Conservation (phyloP, 2,888 invertebrate species). For the Pollenia angustigena region DNA sequence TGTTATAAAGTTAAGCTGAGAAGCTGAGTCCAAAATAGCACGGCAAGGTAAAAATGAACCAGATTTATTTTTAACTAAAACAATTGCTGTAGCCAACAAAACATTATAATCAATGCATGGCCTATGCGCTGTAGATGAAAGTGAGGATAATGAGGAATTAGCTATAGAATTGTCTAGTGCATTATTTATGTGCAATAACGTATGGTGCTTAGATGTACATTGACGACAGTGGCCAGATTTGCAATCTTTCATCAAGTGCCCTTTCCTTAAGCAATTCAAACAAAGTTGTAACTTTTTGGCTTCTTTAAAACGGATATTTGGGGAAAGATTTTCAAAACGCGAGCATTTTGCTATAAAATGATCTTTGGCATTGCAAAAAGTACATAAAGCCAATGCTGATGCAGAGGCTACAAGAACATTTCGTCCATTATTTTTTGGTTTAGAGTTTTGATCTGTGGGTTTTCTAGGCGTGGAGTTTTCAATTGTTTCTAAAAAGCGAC, state of each 20-base stretch:
- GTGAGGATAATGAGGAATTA: background rate
- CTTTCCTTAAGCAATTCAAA: constrained; percentile 59
- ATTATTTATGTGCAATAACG: constrained; percentile 31
- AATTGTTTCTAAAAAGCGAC: constrained; percentile 34
- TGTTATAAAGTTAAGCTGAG: constrained; percentile 40
- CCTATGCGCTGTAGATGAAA: background rate
- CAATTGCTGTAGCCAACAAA: constrained; percentile 51
- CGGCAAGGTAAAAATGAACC: constrained; percentile 50
- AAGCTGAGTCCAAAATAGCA: constrained; percentile 40
- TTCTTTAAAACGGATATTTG: constrained; percentile 43
- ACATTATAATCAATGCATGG: background rate
- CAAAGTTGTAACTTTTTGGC: constrained; percentile 47
- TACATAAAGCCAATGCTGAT: background rate
- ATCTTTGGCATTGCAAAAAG: constrained; percentile 12
- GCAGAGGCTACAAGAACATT: constrained; percentile 35
- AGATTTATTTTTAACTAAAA: constrained; percentile 64
- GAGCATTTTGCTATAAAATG: constrained; percentile 39
- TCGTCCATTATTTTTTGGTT: background rate
- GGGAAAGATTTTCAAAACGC: constrained; percentile 36
- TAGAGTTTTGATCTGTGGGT: background rate
- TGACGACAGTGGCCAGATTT: constrained; percentile 37
- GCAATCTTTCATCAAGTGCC: constrained; percentile 45
- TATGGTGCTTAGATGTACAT: constrained; percentile 48
- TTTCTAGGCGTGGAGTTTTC: background rate
- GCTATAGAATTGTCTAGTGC: background rate